Evolutionary conservation across 2,888 invertebrate genomes (phyloP).

Genomic region (Chrysolina oricalcia): DNA sequence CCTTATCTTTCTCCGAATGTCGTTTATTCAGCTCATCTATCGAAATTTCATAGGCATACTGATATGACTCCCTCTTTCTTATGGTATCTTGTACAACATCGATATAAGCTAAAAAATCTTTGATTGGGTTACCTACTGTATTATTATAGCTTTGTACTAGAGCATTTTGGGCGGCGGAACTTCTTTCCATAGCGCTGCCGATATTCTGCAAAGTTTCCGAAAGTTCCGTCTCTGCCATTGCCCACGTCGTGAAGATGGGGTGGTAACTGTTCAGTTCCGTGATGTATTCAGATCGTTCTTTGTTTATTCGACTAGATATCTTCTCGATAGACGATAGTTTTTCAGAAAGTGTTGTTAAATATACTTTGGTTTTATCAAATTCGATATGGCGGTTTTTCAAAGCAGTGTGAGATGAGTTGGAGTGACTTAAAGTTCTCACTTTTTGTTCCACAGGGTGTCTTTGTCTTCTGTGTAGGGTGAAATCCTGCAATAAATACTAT

Average conservation of each 20-base stretch:
- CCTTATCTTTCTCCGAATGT: conserved; percentile 78
- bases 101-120: conserved; percentile 79
- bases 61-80: conserved; percentile 77
- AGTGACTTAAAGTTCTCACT: conserved; percentile 64
- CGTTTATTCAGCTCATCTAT: conserved; percentile 78
- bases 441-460: conserved; percentile 73
- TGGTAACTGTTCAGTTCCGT: conserved; percentile 76
- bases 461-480: conserved; percentile 77
- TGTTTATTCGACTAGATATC: conserved; percentile 78
- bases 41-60: conserved; percentile 78
- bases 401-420: conserved; percentile 68
- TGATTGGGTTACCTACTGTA: conserved; percentile 71
- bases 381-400: conserved; percentile 77
- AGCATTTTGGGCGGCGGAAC: conserved; percentile 73
- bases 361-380: conserved; percentile 78
- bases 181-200: conserved; percentile 73
- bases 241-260: conserved; percentile 78
- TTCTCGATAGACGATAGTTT: conserved; percentile 78
- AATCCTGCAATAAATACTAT: conserved; percentile 73
- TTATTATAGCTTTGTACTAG: conserved; percentile 70
- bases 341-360: conserved; percentile 76
- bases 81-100: conserved; percentile 81
- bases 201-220: conserved; percentile 70
- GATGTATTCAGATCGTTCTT: conserved; percentile 77
- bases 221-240: conserved; percentile 75